Evolutionary conservation across 2,888 invertebrate genomes (phyloP).

Genomic region (Endomychus coccineus): DNA sequence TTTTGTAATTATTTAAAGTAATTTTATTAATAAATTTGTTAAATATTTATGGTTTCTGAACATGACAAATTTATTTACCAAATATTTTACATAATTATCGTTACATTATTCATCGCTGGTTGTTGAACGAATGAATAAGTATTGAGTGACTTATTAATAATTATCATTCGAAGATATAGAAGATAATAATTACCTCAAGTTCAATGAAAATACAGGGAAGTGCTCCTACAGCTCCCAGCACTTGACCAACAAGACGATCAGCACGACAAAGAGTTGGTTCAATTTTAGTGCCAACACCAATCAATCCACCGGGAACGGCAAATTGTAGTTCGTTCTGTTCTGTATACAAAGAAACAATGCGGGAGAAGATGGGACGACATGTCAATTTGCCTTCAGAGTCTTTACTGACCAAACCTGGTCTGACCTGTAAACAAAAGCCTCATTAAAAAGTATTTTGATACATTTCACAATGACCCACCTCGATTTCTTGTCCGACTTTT

Average conservation of each 20-base stretch:
- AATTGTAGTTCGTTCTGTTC: constrained; percentile 98
- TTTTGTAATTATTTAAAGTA: no score
- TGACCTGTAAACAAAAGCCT: constrained; percentile 46
- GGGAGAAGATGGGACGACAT: constrained; percentile 93
- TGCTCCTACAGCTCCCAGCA: constrained; percentile 86
- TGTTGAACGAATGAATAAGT: no score
- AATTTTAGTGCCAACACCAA: constrained; percentile 98
- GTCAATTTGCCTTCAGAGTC: constrained; percentile 92
- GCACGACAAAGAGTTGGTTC: constrained; percentile 98
- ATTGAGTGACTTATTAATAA: no score
- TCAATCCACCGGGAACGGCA: constrained; percentile 98
- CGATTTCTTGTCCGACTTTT: constrained; percentile 97
- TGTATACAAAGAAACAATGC: constrained; percentile 93
- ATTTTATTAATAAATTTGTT: no score
- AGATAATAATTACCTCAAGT: constrained; percentile 65
- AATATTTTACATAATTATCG: no score
- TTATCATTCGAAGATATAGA: no score
- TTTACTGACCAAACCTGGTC: constrained; percentile 96
- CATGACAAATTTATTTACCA: no score
- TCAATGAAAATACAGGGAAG: constrained; percentile 96
- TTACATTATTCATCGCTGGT: no score
- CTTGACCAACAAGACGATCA: constrained; percentile 95
- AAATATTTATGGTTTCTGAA: no score
- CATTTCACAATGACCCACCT: constrained; percentile 51
- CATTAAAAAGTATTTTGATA: no score